Evolutionary conservation across 2,888 invertebrate species (phyloP).

Genomic region (Mythimna impura): DNA sequence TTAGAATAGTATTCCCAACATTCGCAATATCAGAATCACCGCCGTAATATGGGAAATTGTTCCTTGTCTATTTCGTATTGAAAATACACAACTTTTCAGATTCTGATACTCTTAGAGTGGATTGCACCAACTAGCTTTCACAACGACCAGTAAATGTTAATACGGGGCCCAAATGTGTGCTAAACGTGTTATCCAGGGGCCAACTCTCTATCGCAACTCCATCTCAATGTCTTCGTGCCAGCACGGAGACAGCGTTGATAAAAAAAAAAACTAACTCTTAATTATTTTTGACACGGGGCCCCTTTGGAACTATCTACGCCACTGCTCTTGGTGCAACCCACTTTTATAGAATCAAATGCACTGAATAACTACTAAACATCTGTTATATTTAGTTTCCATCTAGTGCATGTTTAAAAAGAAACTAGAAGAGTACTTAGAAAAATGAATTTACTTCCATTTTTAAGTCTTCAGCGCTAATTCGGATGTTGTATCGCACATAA

Average conservation of each 20-base stretch:
- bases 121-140: too few species aligned
- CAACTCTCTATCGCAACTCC: too few species aligned
- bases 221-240: too few species aligned
- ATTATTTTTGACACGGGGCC: too few species aligned
- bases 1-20: slow-evolving; percentile 44
- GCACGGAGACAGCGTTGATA: too few species aligned
- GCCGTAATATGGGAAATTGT: slow-evolving; percentile 16
- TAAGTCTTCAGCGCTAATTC: slow-evolving; percentile 36
- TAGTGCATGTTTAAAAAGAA: not conserved
- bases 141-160: too few species aligned
- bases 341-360: slow-evolving; percentile 2
- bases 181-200: too few species aligned
- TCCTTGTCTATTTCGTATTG: slow-evolving; percentile 3
- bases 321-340: too few species aligned
- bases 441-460: not conserved
- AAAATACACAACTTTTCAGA: not conserved
- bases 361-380: not conserved
- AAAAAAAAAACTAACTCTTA: too few species aligned
- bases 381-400: not conserved
- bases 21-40: slow-evolving; percentile 22
- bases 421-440: not conserved
- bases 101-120: not conserved
- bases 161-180: too few species aligned
- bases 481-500: slow-evolving; percentile 37
- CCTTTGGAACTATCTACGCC: too few species aligned